Conservation (phyloP, 2,113 vertebrate species). For the Noctilio leporinus region DNA sequence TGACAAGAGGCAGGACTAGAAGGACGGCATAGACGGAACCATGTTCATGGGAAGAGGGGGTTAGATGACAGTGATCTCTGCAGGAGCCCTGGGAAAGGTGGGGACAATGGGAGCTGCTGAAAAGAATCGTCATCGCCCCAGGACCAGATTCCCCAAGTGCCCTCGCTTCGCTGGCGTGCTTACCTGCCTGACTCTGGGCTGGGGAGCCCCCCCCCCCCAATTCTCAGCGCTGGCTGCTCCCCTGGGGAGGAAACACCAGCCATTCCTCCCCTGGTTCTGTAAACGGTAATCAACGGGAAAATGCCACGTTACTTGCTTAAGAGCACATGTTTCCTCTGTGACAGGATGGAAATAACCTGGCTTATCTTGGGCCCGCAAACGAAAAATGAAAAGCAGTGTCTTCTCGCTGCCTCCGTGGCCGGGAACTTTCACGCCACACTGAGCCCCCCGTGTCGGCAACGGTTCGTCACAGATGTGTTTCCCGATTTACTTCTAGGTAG, state of each 20-base stretch:
- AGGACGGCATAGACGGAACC: accelerated
- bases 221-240: neutral
- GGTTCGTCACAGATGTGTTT: neutral
- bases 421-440: neutral
- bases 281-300: neutral
- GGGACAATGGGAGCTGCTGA: neutral
- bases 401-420: neutral
- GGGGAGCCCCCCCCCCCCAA: neutral
- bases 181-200: accelerated
- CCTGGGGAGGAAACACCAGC: no score
- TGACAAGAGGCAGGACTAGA: neutral
- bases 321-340: neutral
- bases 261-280: neutral
- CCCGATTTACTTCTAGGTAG: neutral
- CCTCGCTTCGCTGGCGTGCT: neutral
- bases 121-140: neutral
- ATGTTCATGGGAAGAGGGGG: neutral
- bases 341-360: neutral
- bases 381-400: neutral
- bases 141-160: neutral
- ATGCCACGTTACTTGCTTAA: no score
- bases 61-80: neutral
- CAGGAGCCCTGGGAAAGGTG: neutral
- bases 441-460: neutral
- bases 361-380: neutral